Base-by-base conservation (phyloP, 2,113 vertebrate genomes). In the Malaclemys terrapin region DNA sequence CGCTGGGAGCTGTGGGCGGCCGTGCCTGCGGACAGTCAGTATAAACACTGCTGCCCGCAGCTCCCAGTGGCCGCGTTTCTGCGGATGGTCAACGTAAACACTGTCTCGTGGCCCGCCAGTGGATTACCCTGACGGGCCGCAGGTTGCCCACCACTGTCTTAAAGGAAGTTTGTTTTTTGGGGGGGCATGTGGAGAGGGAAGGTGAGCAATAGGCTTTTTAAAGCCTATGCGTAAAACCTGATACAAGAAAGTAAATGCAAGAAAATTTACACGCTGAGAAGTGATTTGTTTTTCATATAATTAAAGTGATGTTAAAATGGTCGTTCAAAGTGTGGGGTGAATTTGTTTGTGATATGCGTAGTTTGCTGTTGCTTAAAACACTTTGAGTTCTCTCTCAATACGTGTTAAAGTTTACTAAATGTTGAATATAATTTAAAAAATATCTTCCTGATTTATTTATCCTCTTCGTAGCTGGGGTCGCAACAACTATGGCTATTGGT, bases 331-430 rank as follows among this genome's bases (percentile, higher is more conserved):
- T 76, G 87, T 56, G 89, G 80, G 53, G 72, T 97, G 88, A 62
- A 69, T 27, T 94, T 14, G 17, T 50, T 85, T 85, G 49, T 94
- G 75, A 76, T 93, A 49, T 76, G 54, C 53, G 20, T 3, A 42
- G 69, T 89, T 97, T 95, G 76, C 53, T 88, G 8, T 94, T 91
- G 20, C 49, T 88, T 56, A 93, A 80, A 97, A 80, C 78, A 79
- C 88, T 9, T 92, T 10, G 8, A 84, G 2, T 83, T 56, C 59
- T 57, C 42, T 95, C 85, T 85, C 83, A 85, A 49, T 91, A 87
- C 80, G 47, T 93, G 91, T 85, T 95, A 89, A 78, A 93, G 79
- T 92, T 96, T 94, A 80, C 42, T 91, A 83, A 95, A 87, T 95
- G 57, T 91, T 86, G 93, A 82, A 81, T 80, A 24, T 92, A 20